Evolutionary conservation across 53 echinoderm and acorn worm genomes (phyloP).

Genomic region (Glandiceps talaboti): DNA sequence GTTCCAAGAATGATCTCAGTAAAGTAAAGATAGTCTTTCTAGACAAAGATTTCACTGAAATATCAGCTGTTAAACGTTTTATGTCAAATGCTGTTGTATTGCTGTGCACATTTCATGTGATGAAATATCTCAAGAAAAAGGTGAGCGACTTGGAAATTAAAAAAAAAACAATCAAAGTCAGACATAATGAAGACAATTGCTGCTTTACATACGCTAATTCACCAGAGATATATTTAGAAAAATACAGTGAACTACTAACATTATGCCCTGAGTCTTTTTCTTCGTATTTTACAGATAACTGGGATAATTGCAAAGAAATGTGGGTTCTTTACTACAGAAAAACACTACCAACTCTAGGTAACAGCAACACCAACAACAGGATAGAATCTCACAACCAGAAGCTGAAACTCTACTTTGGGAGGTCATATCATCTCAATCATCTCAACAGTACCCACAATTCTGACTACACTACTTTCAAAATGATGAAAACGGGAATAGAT

Average conservation of each 20-base stretch:
- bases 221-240: background rate
- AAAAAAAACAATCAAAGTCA: background rate
- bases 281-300: background rate
- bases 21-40: background rate
- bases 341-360: background rate
- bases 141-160: background rate
- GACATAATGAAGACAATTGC: background rate
- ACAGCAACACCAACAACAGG: background rate
- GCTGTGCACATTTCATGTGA: background rate
- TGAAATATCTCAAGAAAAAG: background rate
- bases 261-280: background rate
- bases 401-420: background rate
- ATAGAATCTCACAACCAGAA: background rate
- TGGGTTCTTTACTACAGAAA: background rate
- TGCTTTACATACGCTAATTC: background rate
- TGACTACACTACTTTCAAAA: too few relatives aligned
- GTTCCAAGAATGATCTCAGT: background rate
- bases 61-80: background rate
- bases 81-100: too few relatives aligned
- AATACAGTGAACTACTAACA: background rate
- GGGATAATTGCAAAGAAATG: background rate
- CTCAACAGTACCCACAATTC: too few relatives aligned
- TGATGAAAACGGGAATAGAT: background rate
- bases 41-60: background rate
- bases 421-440: background rate